Base-by-base conservation (phyloP, 2,888 invertebrate genomes). In the Trichopria drosophilae region DNA sequence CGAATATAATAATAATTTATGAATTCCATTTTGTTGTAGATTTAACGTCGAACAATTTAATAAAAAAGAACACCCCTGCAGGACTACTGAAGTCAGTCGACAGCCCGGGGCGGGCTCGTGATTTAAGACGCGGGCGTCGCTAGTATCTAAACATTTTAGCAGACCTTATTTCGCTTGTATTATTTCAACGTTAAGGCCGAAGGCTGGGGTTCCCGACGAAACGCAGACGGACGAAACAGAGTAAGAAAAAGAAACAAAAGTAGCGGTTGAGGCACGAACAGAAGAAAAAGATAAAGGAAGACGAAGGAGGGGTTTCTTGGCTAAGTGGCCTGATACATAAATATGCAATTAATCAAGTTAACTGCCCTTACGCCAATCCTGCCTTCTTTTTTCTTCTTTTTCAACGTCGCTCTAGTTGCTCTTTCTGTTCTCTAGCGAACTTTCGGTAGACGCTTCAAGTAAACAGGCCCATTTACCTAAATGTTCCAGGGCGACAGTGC, bases 261-360 rank as follows among this genome's bases (percentile, higher is more conserved):
- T 47, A 37, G 36, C 42, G 40, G 28, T 28, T 29, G 36, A 50
- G 20, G 42, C 36, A 41, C 45, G 28, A 24, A 48, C 24, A 28
- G 32, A 39, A 4, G 20, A 19, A 40, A 47, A 48, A 35, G 32
- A 39, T 32, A 4, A 15, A 47, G 24, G 7, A 39, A 23, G 7
- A 31, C 29, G 61, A 61, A 61, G 57, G 57, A 61, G 60, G 60
- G 53, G 47, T 47, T 52, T 62, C 63, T 62, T 60, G 65, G 66
- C 67, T 67, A 69, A 71, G 67, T 68, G 66, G 66, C 59, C 65
- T 64, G 69, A 70, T 71, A 68, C 66, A 69, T 69, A 70, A 70
- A 71, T 71, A 70, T 69, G 68, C 70, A 65, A 71, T 71, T 71
- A 70, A 71, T 71, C 70, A 69, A 66, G 65, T 66, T 65, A 66